A percentile compares a stretch with the other conserved stretches of the same genome.
phyloP scores from a whole-genome alignment of 2,888 invertebrate genomes.

The Volucella inanis region DNA sequence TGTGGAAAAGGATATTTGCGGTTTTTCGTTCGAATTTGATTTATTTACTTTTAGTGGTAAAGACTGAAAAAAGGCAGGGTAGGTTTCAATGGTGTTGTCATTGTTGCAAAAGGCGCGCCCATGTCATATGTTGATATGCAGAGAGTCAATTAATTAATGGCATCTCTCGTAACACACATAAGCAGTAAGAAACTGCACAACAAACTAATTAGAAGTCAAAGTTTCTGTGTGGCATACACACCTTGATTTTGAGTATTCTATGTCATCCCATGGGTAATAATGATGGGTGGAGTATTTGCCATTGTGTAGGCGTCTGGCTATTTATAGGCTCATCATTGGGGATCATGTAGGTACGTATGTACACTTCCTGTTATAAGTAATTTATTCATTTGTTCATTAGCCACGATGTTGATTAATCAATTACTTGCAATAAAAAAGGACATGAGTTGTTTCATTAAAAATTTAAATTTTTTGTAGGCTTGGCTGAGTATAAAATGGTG shows the following conservation, averaged over 20 bases:
- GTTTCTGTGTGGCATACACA: slow-evolving; percentile 66
- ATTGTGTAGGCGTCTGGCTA: slow-evolving; percentile 41
- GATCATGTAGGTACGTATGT: slow-evolving; percentile 33
- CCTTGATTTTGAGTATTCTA: slow-evolving; percentile 71
- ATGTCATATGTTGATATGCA: slow-evolving; percentile 66
- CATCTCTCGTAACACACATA: slow-evolving; percentile 70
- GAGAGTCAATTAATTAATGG: slow-evolving; percentile 71
- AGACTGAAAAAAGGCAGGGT: slow-evolving; percentile 3
- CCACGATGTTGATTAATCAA: slow-evolving; percentile 68
- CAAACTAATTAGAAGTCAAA: slow-evolving; percentile 73
- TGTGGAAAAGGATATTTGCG: slow-evolving; percentile 62
- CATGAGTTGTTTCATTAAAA: slow-evolving; percentile 38
- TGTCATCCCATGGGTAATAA: slow-evolving; percentile 67
- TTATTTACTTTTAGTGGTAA: slow-evolving; percentile 48
- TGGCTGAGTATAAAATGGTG: slow-evolving; percentile 17
- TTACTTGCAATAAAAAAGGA: slow-evolving; percentile 64
- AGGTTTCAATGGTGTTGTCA: slow-evolving; percentile 62
- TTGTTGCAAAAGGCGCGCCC: slow-evolving; percentile 62
- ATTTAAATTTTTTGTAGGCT: slow-evolving; percentile 37
- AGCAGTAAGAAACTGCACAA: slow-evolving; percentile 65
- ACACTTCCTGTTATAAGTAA: slow-evolving; percentile 43
- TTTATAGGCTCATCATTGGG: slow-evolving; percentile 67
- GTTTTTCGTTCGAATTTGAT: slow-evolving; percentile 70
- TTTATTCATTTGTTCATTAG: slow-evolving; percentile 71
- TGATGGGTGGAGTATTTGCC: slow-evolving; percentile 65